Percentiles rank a stretch among this genome's conserved stretches.
Conservation (phyloP, 2,797 vertebrate genomes). For the Lepilemur septentrionalis region DNA sequence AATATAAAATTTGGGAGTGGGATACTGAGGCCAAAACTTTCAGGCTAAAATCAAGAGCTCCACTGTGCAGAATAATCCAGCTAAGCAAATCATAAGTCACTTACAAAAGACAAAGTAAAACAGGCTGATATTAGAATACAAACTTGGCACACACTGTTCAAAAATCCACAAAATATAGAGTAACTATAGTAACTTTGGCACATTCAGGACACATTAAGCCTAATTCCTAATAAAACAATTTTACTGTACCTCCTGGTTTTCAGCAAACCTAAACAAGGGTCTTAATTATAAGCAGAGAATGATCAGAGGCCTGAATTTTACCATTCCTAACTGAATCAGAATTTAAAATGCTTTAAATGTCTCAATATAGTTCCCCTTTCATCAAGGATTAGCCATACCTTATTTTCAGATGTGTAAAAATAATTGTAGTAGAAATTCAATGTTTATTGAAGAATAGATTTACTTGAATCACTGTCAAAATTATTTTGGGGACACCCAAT, state of each 20-base stretch:
- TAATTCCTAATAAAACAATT: neutral
- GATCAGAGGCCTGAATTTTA: neutral
- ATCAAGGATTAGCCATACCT: neutral
- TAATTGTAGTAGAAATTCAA: neutral
- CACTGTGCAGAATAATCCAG: neutral
- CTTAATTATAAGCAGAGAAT: neutral
- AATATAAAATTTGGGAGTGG: neutral
- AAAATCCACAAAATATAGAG: neutral
- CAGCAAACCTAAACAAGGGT: neutral
- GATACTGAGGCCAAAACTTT: neutral
- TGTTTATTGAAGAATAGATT: neutral
- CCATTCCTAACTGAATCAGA: neutral
- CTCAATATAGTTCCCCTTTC: neutral
- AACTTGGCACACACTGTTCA: neutral
- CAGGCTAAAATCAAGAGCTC: neutral
- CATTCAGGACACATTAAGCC: neutral
- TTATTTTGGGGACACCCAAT: neutral
- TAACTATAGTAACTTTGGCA: neutral
- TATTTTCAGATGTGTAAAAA: neutral
- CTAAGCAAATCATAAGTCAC: neutral
- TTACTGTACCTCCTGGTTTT: neutral
- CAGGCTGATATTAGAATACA: neutral
- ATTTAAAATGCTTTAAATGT: neutral
- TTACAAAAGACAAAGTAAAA: neutral
- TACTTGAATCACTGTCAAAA: neutral